A percentile compares a stretch with the other conserved stretches of the same genome.
phyloP scores from a whole-genome alignment of 2,113 vertebrate genomes.

The Siniperca chuatsi region DNA sequence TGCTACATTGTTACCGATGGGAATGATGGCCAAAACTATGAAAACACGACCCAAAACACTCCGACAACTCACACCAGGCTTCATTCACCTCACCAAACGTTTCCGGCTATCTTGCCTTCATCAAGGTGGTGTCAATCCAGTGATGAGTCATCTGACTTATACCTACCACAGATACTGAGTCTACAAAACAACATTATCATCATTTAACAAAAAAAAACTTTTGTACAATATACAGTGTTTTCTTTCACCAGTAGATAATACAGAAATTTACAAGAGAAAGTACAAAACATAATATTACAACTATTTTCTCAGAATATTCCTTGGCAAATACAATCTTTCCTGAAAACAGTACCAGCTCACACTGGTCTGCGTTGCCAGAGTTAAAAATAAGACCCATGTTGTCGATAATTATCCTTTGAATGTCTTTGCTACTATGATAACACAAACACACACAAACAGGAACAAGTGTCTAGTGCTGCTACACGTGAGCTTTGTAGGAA shows the following conservation, averaged over 20 bases:
- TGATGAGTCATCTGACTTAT: too few species aligned
- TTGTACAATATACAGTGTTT: not conserved
- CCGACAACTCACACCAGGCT: too few species aligned
- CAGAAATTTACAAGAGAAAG: not conserved
- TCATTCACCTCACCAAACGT: too few species aligned
- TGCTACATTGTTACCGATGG: too few species aligned
- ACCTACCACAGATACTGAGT: too few species aligned
- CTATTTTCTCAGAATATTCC: not conserved
- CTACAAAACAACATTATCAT: not conserved
- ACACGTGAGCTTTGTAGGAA: not conserved
- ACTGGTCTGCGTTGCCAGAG: not conserved
- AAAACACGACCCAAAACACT: too few species aligned
- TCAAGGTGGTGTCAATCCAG: too few species aligned
- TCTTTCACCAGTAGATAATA: not conserved
- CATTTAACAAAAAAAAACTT: not conserved
- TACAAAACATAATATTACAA: not conserved
- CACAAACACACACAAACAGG: not conserved
- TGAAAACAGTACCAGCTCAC: not conserved
- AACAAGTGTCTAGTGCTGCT: not conserved
- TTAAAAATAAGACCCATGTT: slow-evolving; percentile 28
- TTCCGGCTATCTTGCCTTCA: too few species aligned
- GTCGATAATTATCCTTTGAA: not conserved
- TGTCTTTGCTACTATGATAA: not conserved
- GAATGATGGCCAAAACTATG: too few species aligned
- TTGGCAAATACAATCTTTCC: too few species aligned